Base-by-base conservation (phyloP, 2,797 vertebrate species). In the Odontamblyopus lacepedii region DNA sequence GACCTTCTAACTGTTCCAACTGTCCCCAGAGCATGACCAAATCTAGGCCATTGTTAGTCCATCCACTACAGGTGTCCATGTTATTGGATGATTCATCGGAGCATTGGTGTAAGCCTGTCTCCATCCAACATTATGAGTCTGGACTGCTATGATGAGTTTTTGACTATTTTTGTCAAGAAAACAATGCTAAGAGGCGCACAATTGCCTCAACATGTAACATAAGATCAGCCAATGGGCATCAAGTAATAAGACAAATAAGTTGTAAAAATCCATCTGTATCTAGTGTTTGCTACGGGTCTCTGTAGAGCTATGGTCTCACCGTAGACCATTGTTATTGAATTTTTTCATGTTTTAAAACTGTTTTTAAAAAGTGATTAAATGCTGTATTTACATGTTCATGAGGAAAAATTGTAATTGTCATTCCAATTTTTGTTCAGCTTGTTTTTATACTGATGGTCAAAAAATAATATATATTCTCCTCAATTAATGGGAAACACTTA, bases 71-170 rank as follows among this genome's bases (percentile, higher is more conserved):
- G 85, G 85, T 87, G 81, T 74, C 57, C 5, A 23, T 69, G 78
- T 85, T 90, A 86, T 82, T 87, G 82, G 85, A 88, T 87, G 86
- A 89, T 88, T 92, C 85, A 88, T 89, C 82, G 87, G 82, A 87
- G 77, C 76, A 83, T 57, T 79, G 73, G 77, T 68, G 55, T 72
- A 70, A 76, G 32, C 62, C 68, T 59, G 57, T 64, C 59, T 79
- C 85, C 73, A 69, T 83, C 71, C 84, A 72, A 85, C 74, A 75
- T 77, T 72, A 35, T 48, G 51, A 77, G 55, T 60, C 57, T 57
- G 64, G 71, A 70, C 61, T 77, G 78, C 76, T 27, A 67, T 44
- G 69, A 70, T 70, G 82, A 72, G 55, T 7, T 55, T 70, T 74
- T 56, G 74, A 61, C 53, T 79, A 78, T 64, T 68, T 66, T 67